Percentiles rank a stretch among this genome's conserved stretches.
Evolutionary conservation across 1,140 invertebrate species (phyloP).

Genomic region (fruit fly (Drosophila melanogaster)): DNA sequence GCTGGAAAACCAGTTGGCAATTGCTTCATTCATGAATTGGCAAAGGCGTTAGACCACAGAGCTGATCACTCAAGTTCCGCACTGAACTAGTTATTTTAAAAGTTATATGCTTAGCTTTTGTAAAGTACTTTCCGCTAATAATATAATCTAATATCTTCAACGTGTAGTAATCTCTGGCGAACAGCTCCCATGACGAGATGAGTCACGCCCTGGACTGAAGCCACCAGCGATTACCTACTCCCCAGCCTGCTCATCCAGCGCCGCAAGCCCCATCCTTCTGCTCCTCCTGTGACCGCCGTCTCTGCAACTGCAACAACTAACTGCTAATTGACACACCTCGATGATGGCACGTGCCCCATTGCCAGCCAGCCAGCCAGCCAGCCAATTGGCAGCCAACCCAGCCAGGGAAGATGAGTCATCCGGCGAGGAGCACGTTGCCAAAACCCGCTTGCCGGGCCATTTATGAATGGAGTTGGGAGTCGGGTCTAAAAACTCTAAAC

Average conservation of each 20-base stretch:
- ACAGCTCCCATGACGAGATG: constrained; percentile 28
- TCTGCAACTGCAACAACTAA: constrained; percentile 62
- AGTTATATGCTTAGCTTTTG: too few species aligned
- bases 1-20: constrained; percentile 58
- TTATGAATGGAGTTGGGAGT: constrained; percentile 63
- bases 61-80: neutral
- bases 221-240: constrained; percentile 19
- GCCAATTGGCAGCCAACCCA: constrained; percentile 28
- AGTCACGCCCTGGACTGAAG: constrained; percentile 44
- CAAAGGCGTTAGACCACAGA: constrained; percentile 41
- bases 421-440: constrained; percentile 60
- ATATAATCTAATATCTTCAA: neutral
- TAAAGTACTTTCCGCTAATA: neutral
- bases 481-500: constrained; percentile 35
- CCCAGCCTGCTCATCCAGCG: constrained; percentile 5
- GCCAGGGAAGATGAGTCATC: constrained; percentile 53
- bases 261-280: constrained; percentile 2
- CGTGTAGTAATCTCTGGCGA: too few species aligned
- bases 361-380: constrained; percentile 17
- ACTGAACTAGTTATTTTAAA: constrained; percentile 7
- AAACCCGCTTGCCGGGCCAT: constrained; percentile 61
- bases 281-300: constrained; percentile 33
- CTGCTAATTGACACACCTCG: constrained; percentile 81
- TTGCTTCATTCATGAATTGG: constrained; percentile 67
- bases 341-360: constrained; percentile 66